These are phyloP conservation scores for Pluvialis apricaria DNA, from an alignment of 2,113 vertebrate genomes.

Conservation along the genomic window DNA sequence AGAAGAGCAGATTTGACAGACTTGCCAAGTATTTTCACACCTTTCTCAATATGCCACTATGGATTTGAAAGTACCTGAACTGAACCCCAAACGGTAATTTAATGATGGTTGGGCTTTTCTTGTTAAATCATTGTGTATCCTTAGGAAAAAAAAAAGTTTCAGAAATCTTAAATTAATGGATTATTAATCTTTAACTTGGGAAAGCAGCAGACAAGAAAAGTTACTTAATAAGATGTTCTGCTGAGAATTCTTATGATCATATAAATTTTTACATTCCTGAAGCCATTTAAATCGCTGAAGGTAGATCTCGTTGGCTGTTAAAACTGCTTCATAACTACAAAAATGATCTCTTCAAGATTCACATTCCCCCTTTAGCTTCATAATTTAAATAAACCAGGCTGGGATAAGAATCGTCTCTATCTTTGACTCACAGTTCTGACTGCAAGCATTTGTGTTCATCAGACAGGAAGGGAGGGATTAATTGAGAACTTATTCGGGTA, in stretches of 20 bases:
- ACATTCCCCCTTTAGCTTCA: background rate
- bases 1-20: background rate
- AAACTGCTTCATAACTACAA: constrained; percentile 28
- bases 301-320: background rate
- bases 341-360: constrained; percentile 29
- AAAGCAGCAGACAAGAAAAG: background rate
- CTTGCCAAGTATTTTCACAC: background rate
- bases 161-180: background rate
- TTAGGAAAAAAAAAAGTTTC: background rate
- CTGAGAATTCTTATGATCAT: background rate
- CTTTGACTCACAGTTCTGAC: constrained; percentile 9
- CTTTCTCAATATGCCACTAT: background rate
- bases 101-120: background rate
- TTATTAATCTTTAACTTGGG: background rate
- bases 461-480: background rate
- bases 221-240: background rate
- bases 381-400: constrained; percentile 23
- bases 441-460: background rate
- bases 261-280: background rate
- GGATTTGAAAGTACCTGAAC: background rate
- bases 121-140: background rate
- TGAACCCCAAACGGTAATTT: background rate
- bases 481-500: background rate
- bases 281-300: constrained; percentile 4
- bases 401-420: constrained; percentile 16